Percentiles rank a stretch among this genome's conserved stretches.
Conservation (phyloP, 2,113 vertebrate species). For the Bos javanicus region DNA sequence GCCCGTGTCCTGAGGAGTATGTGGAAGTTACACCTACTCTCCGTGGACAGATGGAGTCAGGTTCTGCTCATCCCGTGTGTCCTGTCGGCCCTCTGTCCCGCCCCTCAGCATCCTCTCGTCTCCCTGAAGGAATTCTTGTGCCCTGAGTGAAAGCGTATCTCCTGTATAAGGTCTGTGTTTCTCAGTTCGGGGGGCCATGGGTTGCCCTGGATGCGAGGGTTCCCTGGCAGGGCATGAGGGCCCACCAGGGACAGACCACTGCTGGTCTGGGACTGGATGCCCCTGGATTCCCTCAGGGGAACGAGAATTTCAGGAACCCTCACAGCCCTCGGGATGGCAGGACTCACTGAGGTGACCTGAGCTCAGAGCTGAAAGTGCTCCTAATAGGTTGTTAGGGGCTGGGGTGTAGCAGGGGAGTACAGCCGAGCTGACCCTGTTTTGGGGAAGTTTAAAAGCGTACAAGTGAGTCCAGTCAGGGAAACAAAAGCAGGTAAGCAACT, state of each 20-base stretch:
- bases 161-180: neutral
- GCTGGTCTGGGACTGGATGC: neutral
- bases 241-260: neutral
- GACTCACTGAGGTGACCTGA: neutral
- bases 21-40: neutral
- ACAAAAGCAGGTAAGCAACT: neutral
- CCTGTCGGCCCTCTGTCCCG: neutral
- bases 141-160: neutral
- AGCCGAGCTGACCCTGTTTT: neutral
- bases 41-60: neutral
- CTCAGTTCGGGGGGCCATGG: neutral
- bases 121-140: neutral
- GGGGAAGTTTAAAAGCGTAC: neutral
- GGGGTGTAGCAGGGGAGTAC: neutral
- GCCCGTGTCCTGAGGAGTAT: neutral
- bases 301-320: neutral
- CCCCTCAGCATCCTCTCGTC: neutral
- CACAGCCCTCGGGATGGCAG: too few species aligned
- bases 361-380: neutral
- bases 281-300: neutral
- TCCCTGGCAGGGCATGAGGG: neutral
- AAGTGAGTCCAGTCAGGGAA: neutral
- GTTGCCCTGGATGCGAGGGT: neutral
- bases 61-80: neutral
- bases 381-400: neutral